These are phyloP conservation scores for Paragorgia papillata DNA, from an alignment of 92 coral and sea anemone genomes.

Conservation along the genomic window DNA sequence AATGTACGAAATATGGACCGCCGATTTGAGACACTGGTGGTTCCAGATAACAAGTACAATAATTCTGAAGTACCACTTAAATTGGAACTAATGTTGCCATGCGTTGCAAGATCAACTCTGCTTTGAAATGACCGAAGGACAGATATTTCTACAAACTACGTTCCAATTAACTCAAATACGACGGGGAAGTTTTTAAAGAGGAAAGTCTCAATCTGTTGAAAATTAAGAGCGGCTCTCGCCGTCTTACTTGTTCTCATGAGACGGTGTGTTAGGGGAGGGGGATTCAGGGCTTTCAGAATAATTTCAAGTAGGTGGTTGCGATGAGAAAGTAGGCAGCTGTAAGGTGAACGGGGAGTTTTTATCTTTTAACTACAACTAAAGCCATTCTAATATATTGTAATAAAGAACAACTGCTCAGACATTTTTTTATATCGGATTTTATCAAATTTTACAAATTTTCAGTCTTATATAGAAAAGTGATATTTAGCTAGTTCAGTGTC, in stretches of 20 bases:
- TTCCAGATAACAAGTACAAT: slow-evolving; percentile 52
- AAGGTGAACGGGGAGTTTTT: too few species aligned
- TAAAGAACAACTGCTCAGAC: too few species aligned
- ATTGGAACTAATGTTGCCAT: slow-evolving; percentile 48
- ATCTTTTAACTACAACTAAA: too few species aligned
- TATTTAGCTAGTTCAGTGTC: too few species aligned
- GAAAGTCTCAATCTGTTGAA: not conserved
- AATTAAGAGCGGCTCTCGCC: not conserved
- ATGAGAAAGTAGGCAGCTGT: too few species aligned
- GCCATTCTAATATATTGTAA: too few species aligned
- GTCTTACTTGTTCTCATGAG: slow-evolving; percentile 44
- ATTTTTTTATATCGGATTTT: too few species aligned
- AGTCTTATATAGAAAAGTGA: too few species aligned
- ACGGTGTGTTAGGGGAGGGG: slow-evolving; percentile 21
- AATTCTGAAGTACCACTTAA: slow-evolving; percentile 35
- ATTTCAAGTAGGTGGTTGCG: too few species aligned
- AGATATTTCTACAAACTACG: slow-evolving; percentile 28
- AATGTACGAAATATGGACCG: slow-evolving; percentile 35
- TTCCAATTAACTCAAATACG: slow-evolving; percentile 18
- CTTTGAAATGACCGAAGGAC: slow-evolving; percentile 18
- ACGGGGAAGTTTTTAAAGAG: not conserved
- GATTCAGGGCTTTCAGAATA: too few species aligned
- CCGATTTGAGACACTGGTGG: slow-evolving; percentile 32
- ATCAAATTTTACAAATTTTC: too few species aligned
- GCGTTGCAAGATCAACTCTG: slow-evolving; percentile 38